These are phyloP conservation scores for Pinctada fucata DNA, from an alignment of 2,888 invertebrate genomes.

Conservation along the genomic window DNA sequence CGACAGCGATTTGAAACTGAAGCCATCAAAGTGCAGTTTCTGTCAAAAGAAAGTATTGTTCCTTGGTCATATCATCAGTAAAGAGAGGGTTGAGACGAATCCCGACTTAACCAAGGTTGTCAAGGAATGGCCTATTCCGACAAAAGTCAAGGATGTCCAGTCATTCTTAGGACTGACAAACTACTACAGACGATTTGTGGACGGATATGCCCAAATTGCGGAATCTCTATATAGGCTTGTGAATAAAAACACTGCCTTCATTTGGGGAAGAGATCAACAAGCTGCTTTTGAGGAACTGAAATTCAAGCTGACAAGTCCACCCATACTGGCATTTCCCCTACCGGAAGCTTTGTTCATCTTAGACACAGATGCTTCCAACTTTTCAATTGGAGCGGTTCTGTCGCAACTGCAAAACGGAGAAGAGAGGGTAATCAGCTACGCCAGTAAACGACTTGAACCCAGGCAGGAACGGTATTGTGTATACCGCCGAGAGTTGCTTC, in stretches of 20 bases:
- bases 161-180: conserved; percentile 19
- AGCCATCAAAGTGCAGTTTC: conserved; percentile 4
- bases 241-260: conserved; percentile 5
- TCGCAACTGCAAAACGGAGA: too few species aligned
- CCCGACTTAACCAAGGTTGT: conserved; percentile 2
- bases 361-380: too few species aligned
- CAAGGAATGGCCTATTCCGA: neutral
- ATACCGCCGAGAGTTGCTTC: conserved; percentile 26
- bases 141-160: neutral
- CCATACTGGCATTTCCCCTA: conserved; percentile 15
- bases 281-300: neutral
- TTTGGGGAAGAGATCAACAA: neutral
- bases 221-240: conserved; percentile 5
- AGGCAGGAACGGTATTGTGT: conserved; percentile 25
- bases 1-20: neutral
- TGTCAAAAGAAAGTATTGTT: neutral
- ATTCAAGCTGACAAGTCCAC: neutral
- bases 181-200: conserved; percentile 20
- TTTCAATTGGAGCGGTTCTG: conserved; percentile 26
- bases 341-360: too few species aligned
- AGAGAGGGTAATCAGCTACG: conserved; percentile 25
- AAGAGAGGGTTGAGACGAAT: conserved; percentile 4
- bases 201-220: conserved; percentile 3
- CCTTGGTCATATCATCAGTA: conserved; percentile 11
- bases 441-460: conserved; percentile 15